Evolutionary conservation across 2,888 invertebrate genomes (phyloP), one percentile per base, ranked within the genome.

Genomic region (Thera obeliscata): DNA sequence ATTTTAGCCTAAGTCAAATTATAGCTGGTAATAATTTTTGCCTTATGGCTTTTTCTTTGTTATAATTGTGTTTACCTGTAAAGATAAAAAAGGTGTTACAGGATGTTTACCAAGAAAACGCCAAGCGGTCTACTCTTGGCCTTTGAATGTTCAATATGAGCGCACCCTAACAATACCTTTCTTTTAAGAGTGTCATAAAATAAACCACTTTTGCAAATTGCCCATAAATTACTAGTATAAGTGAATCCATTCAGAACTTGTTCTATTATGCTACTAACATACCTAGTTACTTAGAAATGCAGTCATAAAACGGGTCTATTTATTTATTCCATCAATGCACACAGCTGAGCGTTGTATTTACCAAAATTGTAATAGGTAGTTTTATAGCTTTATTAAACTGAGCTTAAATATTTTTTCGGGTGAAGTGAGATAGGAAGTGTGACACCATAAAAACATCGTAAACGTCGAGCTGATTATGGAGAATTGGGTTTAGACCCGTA

Each of bases 191-290:
- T 79, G 79, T 74, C 79, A 81, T 85, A 75, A 87, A 86, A 87
- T 81, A 74, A 78, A 83, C 80, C 88, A 88, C 90, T 88, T 85
- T 81, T 85, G 85, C 87, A 87, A 90, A 90, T 90, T 90, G 90
- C 76, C 87, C 88, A 87, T 91, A 90, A 90, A 89, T 89, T 84
- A 83, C 78, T 70, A 58, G 76, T 80, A 85, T 76, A 80, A 82
- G 78, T 79, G 81, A 81, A 85, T 81, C 80, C 80, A 79, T 80
- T 79, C 78, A 80, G 79, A 79, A 82, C 79, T 79, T 76, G 81
- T 75, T 79, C 80, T 81, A 83, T 83, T 84, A 85, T 81, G 55
- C 50, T 66, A 71, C 71, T 71, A 73, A 64, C 61, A 65, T 71
- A 68, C 64, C 62, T 63, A 62, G 60, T 63, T 69, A 69, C 66